Base-by-base conservation (phyloP, 2,888 invertebrate species). In the Drosophila yooni region DNA sequence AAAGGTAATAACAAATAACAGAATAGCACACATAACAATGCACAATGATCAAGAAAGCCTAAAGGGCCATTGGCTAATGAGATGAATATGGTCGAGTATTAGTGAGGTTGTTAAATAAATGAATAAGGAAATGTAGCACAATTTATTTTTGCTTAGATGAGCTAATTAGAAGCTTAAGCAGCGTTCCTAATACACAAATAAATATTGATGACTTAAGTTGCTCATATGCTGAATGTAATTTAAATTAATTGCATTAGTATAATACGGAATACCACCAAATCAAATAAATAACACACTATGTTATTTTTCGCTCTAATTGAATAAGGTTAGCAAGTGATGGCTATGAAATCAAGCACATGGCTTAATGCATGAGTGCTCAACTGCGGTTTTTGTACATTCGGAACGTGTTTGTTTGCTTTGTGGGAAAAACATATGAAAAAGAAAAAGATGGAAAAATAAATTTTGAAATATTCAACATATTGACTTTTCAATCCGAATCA, bases 1-100 rank as follows among this genome's bases (percentile, higher is more conserved):
- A 79, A 79, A 81, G 81, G 68, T 83, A 88, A 81, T 86, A 88
- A 81, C 71, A 81, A 86, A 85, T 76, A 88, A 81, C 81, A 72
- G 74, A 74, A 76, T 79, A 69, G 81, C 64, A 61, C 79, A 81
- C 25, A 15, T 4, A 25, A 46, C 85, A 81, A 85, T 76, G 73
- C 72, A 76, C 60, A 83, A 76, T 69, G 71, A 79, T 74, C 61
- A 56, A 54, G 67, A 43, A 52, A 60, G 66, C 70, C 70, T 62
- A 75, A 75, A 68, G 73, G 56, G 66, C 64, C 67, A 73, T 69
- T 68, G 75, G 67, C 66, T 29, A 54, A 66, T 67, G 36, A 60
- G 40, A 59, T 59, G 31, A 25, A 31, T 43, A 11, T 70, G 31
- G 34, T 29, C 36, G 29, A 58, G 10, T 53, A 63, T 38, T 52